These are phyloP conservation scores for Pogonomyrmex californicus DNA, from an alignment of 1,140 invertebrate species.

Conservation along the genomic window DNA sequence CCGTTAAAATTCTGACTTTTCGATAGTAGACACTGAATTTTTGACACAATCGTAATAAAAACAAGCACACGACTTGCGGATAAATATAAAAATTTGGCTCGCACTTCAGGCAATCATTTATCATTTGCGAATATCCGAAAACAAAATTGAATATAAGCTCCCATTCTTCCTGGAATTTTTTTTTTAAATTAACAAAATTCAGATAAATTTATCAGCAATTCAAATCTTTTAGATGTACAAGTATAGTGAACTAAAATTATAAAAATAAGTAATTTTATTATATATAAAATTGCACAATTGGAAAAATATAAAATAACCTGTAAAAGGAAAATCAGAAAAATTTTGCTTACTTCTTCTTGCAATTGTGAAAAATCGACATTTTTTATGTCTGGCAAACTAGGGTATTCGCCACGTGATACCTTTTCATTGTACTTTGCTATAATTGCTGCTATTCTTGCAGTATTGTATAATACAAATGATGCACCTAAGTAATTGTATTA, in stretches of 20 bases:
- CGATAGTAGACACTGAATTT: slow-evolving; percentile 92
- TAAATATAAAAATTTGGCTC: slow-evolving; percentile 86
- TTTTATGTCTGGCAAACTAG: slow-evolving; percentile 86
- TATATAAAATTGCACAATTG: slow-evolving; percentile 40
- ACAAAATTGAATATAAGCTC: slow-evolving; percentile 90
- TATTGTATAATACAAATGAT: slow-evolving; percentile 92
- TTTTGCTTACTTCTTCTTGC: slow-evolving; percentile 88
- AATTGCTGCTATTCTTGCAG: slow-evolving; percentile 89
- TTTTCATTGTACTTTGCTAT: slow-evolving; percentile 88
- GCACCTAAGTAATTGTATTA: slow-evolving; percentile 86
- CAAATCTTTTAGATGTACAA: slow-evolving; percentile 2
- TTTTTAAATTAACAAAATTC: neutral
- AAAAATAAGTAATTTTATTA: slow-evolving; percentile 19
- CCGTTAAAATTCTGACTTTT: slow-evolving; percentile 89
- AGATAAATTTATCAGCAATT: neutral
- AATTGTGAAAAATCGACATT: slow-evolving; percentile 89
- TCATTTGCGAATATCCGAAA: slow-evolving; percentile 88
- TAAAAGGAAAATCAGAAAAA: slow-evolving; percentile 32
- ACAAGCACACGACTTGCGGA: slow-evolving; percentile 89
- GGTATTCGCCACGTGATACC: slow-evolving; percentile 87
- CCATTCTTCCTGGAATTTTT: slow-evolving; percentile 90
- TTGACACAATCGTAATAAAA: slow-evolving; percentile 88
- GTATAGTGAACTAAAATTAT: slow-evolving; percentile 52
- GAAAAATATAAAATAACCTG: neutral
- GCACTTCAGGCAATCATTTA: slow-evolving; percentile 87